Base-by-base conservation (phyloP, 2,113 vertebrate genomes). In the Datnioides undecimradiatus region DNA sequence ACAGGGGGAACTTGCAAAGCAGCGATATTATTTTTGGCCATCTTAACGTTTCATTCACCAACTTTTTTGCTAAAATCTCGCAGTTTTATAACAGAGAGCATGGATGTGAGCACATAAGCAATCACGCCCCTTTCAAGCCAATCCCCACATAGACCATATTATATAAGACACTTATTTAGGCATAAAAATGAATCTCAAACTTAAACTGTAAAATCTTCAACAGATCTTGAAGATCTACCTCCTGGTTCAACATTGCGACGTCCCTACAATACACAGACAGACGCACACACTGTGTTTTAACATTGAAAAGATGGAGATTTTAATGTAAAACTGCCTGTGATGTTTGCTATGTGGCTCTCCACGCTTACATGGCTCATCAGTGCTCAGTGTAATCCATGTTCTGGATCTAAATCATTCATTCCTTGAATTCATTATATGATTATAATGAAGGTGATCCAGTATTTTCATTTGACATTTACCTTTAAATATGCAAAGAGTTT, bases 131-230 rank as follows among this genome's bases (percentile, higher is more conserved):
- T 57, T 75, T 51, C 43, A 58, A 27, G 43, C 2, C 66, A 70
- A 67, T 12, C 40, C 51, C n/a, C 13, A n/a, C 43, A 27, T 60
- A 45, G 43, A 48, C 27, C 12, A 10, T 34, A 57, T 70, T 41
- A 40, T 54, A 31, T 31, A 62, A 83, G 73, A 10, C 46, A 49
- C 33, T 25, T 33, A 63, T 60, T 52, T 82, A 25, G 12, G 59
- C 69, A 41, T 33, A n/a, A 58, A 57, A 51, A 69, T 54, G 8
- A 31, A 23, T 27, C 38, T 57, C 21, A 74, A 38, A 49, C 59
- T 25, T 6, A 38, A 43, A 60, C 43, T 10, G 2, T 52, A 81
- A 74, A 74, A 46, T 57, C 49, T 54, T 54, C 31, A 75, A 63
- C 55, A 45, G 4, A 55, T 64, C 66, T 55, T 55, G 17, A 23